Conservation (phyloP, 2,113 vertebrate species). For the Tylochromis polylepis region DNA sequence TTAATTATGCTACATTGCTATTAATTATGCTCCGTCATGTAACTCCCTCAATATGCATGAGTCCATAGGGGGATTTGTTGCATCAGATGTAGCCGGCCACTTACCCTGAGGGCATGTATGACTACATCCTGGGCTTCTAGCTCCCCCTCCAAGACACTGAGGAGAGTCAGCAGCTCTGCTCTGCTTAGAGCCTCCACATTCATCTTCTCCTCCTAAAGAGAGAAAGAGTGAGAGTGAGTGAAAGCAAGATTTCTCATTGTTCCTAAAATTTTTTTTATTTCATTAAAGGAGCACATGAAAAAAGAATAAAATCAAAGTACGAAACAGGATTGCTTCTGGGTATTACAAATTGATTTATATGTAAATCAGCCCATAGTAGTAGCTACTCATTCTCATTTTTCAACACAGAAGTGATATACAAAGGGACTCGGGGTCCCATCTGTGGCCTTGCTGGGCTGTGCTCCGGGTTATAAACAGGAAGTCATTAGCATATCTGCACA, state of each 20-base stretch:
- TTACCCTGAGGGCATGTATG: slow-evolving; percentile 94
- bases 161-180: slow-evolving; percentile 90
- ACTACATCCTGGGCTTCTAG: slow-evolving; percentile 95
- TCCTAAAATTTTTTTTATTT: neutral
- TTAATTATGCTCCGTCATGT: neutral
- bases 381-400: neutral
- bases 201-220: slow-evolving; percentile 85
- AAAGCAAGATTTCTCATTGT: neutral
- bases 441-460: slow-evolving; percentile 37
- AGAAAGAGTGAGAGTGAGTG: neutral
- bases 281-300: neutral
- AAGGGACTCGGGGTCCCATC: slow-evolving; percentile 3
- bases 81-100: slow-evolving; percentile 7
- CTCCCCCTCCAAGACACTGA: slow-evolving; percentile 95
- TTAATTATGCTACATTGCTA: neutral
- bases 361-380: neutral
- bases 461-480: slow-evolving; percentile 58
- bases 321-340: neutral
- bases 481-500: slow-evolving; percentile 63
- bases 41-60: neutral
- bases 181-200: slow-evolving; percentile 98
- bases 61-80: neutral
- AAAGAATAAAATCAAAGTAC: neutral
- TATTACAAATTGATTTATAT: neutral
- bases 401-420: neutral